Conservation (phyloP, 1,140 invertebrate species). For the Vanessa atalanta region DNA sequence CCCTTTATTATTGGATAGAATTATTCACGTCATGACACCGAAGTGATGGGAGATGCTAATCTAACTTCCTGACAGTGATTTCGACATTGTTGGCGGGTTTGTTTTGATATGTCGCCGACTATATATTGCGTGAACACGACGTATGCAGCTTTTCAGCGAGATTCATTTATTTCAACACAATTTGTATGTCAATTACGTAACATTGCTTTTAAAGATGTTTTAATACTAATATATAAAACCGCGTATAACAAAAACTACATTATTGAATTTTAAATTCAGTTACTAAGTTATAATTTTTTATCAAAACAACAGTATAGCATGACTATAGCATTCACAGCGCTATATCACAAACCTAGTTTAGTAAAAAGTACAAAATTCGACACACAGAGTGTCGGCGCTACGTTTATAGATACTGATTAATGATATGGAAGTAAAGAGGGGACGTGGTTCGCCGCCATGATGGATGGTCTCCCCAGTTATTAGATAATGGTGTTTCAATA, state of each 20-base stretch:
- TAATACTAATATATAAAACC: neutral
- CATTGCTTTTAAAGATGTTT: too few species aligned
- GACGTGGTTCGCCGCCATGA: slow-evolving; percentile 61
- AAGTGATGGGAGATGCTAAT: slow-evolving; percentile 65
- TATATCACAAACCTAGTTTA: slow-evolving; percentile 8
- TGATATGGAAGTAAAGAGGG: slow-evolving; percentile 69
- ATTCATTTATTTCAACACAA: neutral
- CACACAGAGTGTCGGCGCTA: slow-evolving; percentile 67
- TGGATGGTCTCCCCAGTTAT: slow-evolving; percentile 71
- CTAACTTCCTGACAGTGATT: slow-evolving; percentile 65
- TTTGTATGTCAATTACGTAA: too few species aligned
- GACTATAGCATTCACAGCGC: slow-evolving; percentile 2
- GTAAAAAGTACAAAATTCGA: slow-evolving; percentile 63
- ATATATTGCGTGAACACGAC: neutral
- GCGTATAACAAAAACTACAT: neutral
- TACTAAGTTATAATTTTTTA: neutral
- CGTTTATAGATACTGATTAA: slow-evolving; percentile 80
- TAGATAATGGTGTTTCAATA: slow-evolving; percentile 78
- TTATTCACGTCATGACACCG: slow-evolving; percentile 58
- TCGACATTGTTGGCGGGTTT: slow-evolving; percentile 34
- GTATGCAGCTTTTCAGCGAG: neutral
- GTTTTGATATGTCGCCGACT: neutral
- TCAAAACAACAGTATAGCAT: neutral
- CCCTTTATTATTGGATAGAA: slow-evolving; percentile 64
- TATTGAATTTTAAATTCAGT: too few species aligned